phyloP scores from a whole-genome alignment of 2,113 vertebrate genomes.

The Chrysemys picta region DNA sequence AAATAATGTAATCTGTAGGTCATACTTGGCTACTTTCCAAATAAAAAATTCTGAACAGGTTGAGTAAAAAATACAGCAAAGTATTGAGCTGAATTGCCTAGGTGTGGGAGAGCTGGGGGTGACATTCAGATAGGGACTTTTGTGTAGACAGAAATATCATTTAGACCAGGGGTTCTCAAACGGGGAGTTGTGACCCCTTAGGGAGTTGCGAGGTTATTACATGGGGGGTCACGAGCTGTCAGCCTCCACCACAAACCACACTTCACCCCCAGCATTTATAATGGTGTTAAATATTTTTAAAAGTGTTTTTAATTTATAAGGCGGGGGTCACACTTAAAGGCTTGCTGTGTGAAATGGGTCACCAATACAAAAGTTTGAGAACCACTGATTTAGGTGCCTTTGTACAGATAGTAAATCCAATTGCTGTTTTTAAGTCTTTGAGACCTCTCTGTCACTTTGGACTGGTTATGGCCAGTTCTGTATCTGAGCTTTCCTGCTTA shows the following conservation, averaged over 20 bases:
- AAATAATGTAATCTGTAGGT: not conserved
- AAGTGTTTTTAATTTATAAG: too few relatives aligned
- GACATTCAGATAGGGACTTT: not conserved
- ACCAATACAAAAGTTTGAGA: too few relatives aligned
- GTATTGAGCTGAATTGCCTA: not conserved
- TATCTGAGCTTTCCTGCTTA: conserved; percentile 23
- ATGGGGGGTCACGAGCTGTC: too few relatives aligned
- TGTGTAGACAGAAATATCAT: too few relatives aligned
- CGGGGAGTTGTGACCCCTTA: too few relatives aligned
- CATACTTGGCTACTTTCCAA: not conserved
- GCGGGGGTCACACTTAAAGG: too few relatives aligned
- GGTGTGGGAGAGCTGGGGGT: not conserved
- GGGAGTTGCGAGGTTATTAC: too few relatives aligned
- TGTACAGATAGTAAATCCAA: not conserved
- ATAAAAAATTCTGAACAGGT: not conserved
- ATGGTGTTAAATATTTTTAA: too few relatives aligned
- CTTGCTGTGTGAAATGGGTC: too few relatives aligned
- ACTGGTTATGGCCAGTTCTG: conserved; percentile 21
- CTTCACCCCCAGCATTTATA: too few relatives aligned
- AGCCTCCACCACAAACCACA: too few relatives aligned
- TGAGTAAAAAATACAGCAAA: not conserved
- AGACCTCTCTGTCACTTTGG: conserved; percentile 21
- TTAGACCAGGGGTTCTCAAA: not conserved
- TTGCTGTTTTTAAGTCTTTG: conserved; percentile 8
- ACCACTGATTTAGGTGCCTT: not conserved